Percentiles rank a stretch among this genome's conserved stretches.
These are phyloP conservation scores for Hymenochirus boettgeri DNA, from an alignment of 2,113 vertebrate species.

Conservation along the genomic window DNA sequence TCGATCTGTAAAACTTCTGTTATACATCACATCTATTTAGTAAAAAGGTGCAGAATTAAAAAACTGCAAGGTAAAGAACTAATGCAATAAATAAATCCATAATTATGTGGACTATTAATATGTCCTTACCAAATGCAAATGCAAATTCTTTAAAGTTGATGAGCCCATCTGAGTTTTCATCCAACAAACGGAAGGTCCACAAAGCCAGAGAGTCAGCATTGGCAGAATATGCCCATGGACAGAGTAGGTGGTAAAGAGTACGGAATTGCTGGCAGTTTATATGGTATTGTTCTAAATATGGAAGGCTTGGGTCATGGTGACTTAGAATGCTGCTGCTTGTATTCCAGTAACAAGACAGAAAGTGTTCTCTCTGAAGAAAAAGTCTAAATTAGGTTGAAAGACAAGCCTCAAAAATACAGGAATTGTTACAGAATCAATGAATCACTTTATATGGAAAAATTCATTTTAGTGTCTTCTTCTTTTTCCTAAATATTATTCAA, in stretches of 20 bases:
- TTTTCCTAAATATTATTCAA: too few species aligned
- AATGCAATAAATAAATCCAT: not conserved
- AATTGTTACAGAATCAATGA: too few species aligned
- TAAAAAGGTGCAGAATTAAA: constrained; percentile 15
- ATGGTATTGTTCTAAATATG: constrained; percentile 93
- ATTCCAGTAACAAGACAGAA: constrained; percentile 90
- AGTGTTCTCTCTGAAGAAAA: constrained; percentile 82
- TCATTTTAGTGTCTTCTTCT: too few species aligned
- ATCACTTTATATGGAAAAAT: too few species aligned
- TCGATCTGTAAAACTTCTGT: constrained; percentile 89
- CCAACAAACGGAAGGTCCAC: constrained; percentile 84
- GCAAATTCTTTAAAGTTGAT: constrained; percentile 95
- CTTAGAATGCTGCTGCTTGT: constrained; percentile 66
- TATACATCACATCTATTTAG: constrained; percentile 79
- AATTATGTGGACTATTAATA: not conserved
- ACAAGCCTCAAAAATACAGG: too few species aligned
- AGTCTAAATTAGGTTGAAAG: too few species aligned
- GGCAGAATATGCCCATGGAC: constrained; percentile 83
- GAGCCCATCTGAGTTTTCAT: constrained; percentile 80
- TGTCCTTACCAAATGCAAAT: constrained; percentile 70
- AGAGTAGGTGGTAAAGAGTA: constrained; percentile 76
- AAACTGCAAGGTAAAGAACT: not conserved
- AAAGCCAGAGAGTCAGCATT: constrained; percentile 76
- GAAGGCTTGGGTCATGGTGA: constrained; percentile 90
- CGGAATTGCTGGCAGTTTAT: constrained; percentile 88